Evolutionary conservation across 2,113 vertebrate species (phyloP).

Genomic region (Boulengeromyrus knoepffleri): DNA sequence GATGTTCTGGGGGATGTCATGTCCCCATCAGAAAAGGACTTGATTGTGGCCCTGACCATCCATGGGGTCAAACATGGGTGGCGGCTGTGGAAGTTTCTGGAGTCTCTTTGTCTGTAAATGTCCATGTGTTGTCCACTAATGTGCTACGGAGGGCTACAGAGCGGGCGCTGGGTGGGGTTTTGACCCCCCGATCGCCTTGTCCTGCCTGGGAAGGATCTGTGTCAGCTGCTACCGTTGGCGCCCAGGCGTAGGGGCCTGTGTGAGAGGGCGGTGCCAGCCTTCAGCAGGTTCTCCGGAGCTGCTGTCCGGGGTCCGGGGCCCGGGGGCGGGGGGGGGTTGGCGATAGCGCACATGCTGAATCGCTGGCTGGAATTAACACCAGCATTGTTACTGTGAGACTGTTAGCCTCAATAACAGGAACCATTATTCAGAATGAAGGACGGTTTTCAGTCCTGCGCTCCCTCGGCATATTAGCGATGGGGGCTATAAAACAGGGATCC

Average conservation of each 20-base stretch:
- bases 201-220: not conserved
- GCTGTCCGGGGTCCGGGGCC: not conserved
- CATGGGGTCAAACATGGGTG: not conserved
- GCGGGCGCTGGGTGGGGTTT: not conserved
- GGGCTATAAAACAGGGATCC: not conserved
- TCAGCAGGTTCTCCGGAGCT: not conserved
- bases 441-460: not conserved
- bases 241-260: not conserved
- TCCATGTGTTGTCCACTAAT: not conserved
- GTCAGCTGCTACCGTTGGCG: not conserved
- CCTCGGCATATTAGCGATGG: not conserved
- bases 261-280: not conserved
- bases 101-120: not conserved
- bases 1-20: not conserved
- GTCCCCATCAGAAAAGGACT: not conserved
- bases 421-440: conserved; percentile 13
- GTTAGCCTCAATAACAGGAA: conserved; percentile 9
- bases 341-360: not conserved
- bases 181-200: not conserved
- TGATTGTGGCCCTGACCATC: not conserved
- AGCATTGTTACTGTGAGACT: conserved; percentile 4
- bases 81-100: not conserved
- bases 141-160: not conserved
- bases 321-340: not conserved
- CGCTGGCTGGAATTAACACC: conserved; percentile 19